These are phyloP conservation scores for Ciconia maguari DNA, from an alignment of 2,113 vertebrate species.

Conservation along the genomic window DNA sequence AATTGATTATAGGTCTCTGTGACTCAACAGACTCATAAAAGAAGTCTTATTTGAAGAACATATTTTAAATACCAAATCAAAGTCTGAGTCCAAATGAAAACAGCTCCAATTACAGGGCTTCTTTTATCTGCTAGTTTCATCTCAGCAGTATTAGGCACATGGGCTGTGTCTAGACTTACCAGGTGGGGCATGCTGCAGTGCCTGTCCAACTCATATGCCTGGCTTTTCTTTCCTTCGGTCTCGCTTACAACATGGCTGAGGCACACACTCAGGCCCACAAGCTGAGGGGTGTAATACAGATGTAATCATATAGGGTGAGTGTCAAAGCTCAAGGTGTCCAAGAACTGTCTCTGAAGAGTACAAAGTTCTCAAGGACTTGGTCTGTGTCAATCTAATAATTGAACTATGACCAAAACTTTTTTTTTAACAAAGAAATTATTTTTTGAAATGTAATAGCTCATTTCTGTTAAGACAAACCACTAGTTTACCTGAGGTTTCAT, in stretches of 20 bases:
- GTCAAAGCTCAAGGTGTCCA: neutral
- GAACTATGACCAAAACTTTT: neutral
- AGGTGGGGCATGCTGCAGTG: neutral
- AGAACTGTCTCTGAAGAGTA: neutral
- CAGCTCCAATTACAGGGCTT: constrained; percentile 17
- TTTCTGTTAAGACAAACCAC: neutral
- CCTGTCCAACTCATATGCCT: constrained; percentile 11
- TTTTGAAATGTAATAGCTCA: neutral
- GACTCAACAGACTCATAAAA: constrained; percentile 24
- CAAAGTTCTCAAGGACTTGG: neutral
- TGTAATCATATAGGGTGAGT: neutral
- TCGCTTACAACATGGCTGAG: neutral
- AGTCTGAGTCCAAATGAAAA: constrained; percentile 9
- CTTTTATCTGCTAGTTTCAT: constrained; percentile 40
- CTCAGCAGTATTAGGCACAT: neutral
- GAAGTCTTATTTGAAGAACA: neutral
- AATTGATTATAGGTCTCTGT: neutral
- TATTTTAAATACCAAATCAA: constrained; percentile 37
- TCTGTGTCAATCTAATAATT: neutral
- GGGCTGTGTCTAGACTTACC: constrained; percentile 28
- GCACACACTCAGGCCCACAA: neutral
- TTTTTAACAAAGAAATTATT: neutral
- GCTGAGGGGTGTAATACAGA: neutral
- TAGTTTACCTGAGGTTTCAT: neutral
- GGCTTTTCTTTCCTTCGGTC: neutral